A percentile compares a stretch with the other conserved stretches of the same genome.
Evolutionary conservation across 2,888 invertebrate genomes (phyloP).

Genomic region (Trilocha varians): DNA sequence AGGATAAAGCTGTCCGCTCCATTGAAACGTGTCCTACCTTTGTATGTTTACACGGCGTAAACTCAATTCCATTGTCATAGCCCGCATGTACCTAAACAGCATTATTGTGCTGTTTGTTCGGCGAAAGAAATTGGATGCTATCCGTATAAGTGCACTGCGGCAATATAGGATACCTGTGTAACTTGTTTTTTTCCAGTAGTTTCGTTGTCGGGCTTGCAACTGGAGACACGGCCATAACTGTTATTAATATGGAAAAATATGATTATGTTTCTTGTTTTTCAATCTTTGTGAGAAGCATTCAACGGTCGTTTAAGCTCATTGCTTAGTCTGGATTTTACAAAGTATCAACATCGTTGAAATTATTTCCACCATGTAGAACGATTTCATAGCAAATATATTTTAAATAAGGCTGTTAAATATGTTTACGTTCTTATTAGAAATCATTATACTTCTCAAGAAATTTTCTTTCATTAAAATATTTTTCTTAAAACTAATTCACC

Average conservation of each 20-base stretch:
- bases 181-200: slow-evolving; percentile 40
- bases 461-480: no score
- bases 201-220: slow-evolving; percentile 28
- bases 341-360: neutral
- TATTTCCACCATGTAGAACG: neutral
- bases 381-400: neutral
- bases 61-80: slow-evolving; percentile 40
- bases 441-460: neutral
- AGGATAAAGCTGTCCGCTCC: slow-evolving; percentile 18
- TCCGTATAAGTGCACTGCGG: slow-evolving; percentile 37
- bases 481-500: neutral
- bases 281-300: neutral
- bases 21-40: slow-evolving; percentile 25
- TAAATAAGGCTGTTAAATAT: slow-evolving; percentile 2
- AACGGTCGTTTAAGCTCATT: neutral
- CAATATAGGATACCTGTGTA: slow-evolving; percentile 41
- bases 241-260: slow-evolving; percentile 13
- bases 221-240: slow-evolving; percentile 16
- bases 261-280: neutral
- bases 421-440: neutral
- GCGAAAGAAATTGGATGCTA: slow-evolving; percentile 48
- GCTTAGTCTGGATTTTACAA: no score
- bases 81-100: slow-evolving; percentile 28
- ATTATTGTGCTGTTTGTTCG: slow-evolving; percentile 42
- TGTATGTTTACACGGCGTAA: slow-evolving; percentile 11